phyloP scores from a whole-genome alignment of 30 jellyfish, hydroid and myxozoan species.

The Pseudorhiza aurosa region DNA sequence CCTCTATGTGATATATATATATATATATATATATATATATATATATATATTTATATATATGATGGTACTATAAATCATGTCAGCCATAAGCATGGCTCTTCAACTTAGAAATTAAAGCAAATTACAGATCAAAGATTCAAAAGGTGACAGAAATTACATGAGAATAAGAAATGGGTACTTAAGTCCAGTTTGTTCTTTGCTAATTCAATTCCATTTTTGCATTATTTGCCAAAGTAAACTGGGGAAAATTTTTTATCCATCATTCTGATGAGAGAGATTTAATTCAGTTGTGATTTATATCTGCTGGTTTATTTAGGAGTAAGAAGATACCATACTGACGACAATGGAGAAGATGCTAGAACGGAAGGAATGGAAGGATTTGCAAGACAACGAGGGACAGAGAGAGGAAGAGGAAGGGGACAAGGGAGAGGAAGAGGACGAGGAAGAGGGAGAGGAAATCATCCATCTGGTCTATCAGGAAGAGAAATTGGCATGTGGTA shows the following conservation, averaged over 20 bases:
- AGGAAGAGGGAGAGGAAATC: constrained; percentile 66
- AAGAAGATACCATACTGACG: not conserved
- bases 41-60: too few species aligned
- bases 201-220: too few species aligned
- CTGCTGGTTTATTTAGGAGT: not conserved
- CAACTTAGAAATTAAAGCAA: too few species aligned
- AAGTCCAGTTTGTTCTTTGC: too few species aligned
- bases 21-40: too few species aligned
- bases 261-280: not conserved
- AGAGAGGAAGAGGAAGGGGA: constrained; percentile 19
- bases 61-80: too few species aligned
- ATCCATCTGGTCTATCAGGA: constrained; percentile 90
- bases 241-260: not conserved
- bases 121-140: too few species aligned
- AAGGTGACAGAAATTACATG: too few species aligned
- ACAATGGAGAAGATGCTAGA: not conserved
- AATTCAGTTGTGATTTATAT: not conserved
- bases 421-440: constrained; percentile 67
- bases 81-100: too few species aligned
- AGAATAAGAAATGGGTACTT: too few species aligned
- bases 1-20: too few species aligned
- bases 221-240: too few species aligned
- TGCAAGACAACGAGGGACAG: constrained; percentile 8
- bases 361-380: not conserved
- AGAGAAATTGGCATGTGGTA: constrained; percentile 88